Conservation (phyloP, 2,888 invertebrate genomes). For the Esperia sulphurella region DNA sequence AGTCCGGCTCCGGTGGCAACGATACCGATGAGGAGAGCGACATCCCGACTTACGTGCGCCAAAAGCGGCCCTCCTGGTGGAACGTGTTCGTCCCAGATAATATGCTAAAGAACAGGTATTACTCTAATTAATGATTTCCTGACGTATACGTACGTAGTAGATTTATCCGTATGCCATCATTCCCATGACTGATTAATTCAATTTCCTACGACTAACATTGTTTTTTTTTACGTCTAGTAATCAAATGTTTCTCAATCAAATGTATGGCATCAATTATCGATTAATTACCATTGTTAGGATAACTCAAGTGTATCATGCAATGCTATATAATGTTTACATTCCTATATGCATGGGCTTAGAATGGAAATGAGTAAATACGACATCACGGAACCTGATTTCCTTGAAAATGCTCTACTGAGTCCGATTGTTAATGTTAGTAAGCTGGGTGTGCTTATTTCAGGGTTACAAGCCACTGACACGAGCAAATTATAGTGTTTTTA, state of each 20-base stretch:
- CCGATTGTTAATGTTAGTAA: conserved; percentile 51
- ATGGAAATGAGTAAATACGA: conserved; percentile 43
- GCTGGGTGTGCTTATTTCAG: conserved; percentile 37
- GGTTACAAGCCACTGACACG: conserved; percentile 28
- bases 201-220: conserved; percentile 11
- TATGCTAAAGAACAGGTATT: conserved; percentile 83
- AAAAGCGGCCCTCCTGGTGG: conserved; percentile 93
- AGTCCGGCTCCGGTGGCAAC: conserved; percentile 74
- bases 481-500: conserved; percentile 1
- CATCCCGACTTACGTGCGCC: conserved; percentile 71
- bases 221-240: conserved; percentile 1
- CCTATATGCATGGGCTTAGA: conserved; percentile 47
- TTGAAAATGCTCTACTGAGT: conserved; percentile 46
- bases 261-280: conserved; percentile 17
- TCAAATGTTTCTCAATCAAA: conserved; percentile 8
- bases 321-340: conserved; percentile 32
- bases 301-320: conserved; percentile 29
- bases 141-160: conserved; percentile 5
- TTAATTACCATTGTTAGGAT: conserved; percentile 15
- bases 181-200: conserved; percentile 6
- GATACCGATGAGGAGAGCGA: conserved; percentile 67
- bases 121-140: conserved; percentile 9
- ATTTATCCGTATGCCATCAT: not conserved
- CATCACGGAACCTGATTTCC: conserved; percentile 56
- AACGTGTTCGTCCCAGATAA: conserved; percentile 91